phyloP scores from a whole-genome alignment of 1,140 invertebrate genomes.

The Whitmania pigra region DNA sequence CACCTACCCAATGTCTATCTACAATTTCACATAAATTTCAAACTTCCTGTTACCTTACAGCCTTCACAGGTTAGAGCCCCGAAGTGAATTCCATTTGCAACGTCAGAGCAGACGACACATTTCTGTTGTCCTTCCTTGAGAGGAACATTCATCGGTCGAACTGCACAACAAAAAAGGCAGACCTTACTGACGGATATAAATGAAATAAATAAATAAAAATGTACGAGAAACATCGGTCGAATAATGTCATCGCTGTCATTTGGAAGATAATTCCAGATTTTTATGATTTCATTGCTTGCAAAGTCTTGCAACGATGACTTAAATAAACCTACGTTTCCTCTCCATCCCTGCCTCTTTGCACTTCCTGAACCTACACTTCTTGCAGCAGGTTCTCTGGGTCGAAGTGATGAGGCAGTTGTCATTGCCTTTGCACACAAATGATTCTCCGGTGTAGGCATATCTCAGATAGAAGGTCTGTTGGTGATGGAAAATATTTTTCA shows the following conservation, averaged over 20 bases:
- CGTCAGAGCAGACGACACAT: conserved; percentile 46
- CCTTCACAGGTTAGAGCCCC: conserved; percentile 46
- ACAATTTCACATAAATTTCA: no score
- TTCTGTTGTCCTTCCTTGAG: conserved; percentile 34
- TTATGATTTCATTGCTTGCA: no score
- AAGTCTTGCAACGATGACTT: no score
- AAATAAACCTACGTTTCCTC: conserved; percentile 53
- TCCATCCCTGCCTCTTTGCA: conserved; percentile 88
- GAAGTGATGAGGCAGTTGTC: conserved; percentile 75
- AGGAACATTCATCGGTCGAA: conserved; percentile 34
- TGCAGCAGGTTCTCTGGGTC: conserved; percentile 87
- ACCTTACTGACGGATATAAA: no score
- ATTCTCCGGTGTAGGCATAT: conserved; percentile 70
- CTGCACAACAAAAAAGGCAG: background rate
- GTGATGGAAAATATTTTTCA: background rate
- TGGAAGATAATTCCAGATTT: no score
- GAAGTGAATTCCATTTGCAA: conserved; percentile 46
- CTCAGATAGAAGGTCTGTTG: conserved; percentile 80
- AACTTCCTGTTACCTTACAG: conserved; percentile 37
- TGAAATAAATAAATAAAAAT: no score
- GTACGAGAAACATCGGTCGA: no score
- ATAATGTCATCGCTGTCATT: no score
- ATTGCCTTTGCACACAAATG: conserved; percentile 42
- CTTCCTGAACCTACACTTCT: conserved; percentile 81
- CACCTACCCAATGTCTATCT: no score